These are phyloP conservation scores for Boulengeromyrus knoepffleri DNA, from an alignment of 2,113 vertebrate species.

Conservation along the genomic window DNA sequence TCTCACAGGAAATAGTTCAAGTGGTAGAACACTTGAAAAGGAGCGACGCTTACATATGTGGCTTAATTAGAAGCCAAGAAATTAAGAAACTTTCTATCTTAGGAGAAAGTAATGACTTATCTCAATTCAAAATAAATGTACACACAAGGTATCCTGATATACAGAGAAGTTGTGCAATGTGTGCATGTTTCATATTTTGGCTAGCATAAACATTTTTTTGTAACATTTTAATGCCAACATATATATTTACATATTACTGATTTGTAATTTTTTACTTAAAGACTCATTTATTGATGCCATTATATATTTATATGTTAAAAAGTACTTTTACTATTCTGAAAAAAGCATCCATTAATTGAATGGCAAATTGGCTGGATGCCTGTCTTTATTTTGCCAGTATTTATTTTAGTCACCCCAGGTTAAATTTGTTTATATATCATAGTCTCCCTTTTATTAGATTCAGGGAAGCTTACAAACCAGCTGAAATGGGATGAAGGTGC, in stretches of 20 bases:
- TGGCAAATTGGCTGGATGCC: background rate
- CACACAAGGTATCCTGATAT: background rate
- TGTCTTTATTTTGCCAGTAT: background rate
- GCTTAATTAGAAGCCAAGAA: too few species aligned
- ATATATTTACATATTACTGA: too few species aligned
- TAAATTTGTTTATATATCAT: background rate
- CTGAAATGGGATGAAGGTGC: background rate
- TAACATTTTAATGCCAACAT: background rate
- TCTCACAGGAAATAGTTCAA: too few species aligned
- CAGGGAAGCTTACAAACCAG: background rate
- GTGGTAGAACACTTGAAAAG: background rate
- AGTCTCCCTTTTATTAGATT: background rate
- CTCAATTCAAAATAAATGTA: background rate
- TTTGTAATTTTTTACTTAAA: too few species aligned
- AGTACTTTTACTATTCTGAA: background rate
- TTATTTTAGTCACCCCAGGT: background rate
- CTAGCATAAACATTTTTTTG: background rate
- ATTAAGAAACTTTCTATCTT: background rate
- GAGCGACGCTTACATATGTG: background rate
- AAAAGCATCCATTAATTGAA: background rate
- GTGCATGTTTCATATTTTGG: background rate
- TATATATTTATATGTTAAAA: too few species aligned
- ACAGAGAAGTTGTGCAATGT: too few species aligned
- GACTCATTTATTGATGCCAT: too few species aligned
- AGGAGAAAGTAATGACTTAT: background rate